A percentile compares a stretch with the other conserved stretches of the same genome.
Evolutionary conservation across 2,797 vertebrate species (phyloP).

Genomic region (Percopsis omiscomaycus): DNA sequence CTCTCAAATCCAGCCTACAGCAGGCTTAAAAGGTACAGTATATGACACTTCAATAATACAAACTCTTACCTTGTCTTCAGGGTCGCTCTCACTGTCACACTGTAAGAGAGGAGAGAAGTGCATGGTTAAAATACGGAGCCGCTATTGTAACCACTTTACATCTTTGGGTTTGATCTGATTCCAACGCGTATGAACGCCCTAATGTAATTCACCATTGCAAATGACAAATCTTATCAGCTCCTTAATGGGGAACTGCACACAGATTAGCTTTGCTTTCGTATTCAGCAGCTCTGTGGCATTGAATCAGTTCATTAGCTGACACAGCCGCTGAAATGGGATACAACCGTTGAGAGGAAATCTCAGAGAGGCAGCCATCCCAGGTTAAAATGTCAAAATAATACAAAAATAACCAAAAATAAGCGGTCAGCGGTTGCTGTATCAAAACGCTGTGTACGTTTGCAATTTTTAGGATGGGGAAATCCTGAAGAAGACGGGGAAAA

Average conservation of each 20-base stretch:
- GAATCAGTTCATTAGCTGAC: conserved; percentile 46
- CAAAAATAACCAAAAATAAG: no score
- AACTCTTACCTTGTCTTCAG: conserved; percentile 90
- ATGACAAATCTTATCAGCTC: conserved; percentile 39
- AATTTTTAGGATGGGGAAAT: conserved; percentile 58
- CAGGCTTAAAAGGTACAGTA: not conserved
- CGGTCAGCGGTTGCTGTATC: no score
- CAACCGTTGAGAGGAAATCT: conserved; percentile 26
- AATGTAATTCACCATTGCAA: conserved; percentile 24
- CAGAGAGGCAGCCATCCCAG: conserved; percentile 23
- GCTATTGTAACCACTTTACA: not conserved
- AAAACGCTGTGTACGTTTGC: not conserved
- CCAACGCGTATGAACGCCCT: conserved; percentile 1
- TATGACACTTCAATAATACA: conserved; percentile 3
- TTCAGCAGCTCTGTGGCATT: conserved; percentile 36
- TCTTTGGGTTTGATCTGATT: conserved; percentile 15
- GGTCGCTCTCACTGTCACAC: conserved; percentile 96
- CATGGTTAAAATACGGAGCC: conserved; percentile 23
- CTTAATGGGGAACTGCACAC: conserved; percentile 45
- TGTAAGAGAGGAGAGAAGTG: conserved; percentile 58
- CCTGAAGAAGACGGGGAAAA: conserved; percentile 11
- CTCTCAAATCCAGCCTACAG: no score
- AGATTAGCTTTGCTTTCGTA: conserved; percentile 34
- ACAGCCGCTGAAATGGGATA: conserved; percentile 29
- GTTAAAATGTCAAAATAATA: conserved; percentile 27